A percentile compares a stretch with the other conserved stretches of the same genome.
Conservation (phyloP, 2,797 vertebrate species). For the Chelonia mydas region DNA sequence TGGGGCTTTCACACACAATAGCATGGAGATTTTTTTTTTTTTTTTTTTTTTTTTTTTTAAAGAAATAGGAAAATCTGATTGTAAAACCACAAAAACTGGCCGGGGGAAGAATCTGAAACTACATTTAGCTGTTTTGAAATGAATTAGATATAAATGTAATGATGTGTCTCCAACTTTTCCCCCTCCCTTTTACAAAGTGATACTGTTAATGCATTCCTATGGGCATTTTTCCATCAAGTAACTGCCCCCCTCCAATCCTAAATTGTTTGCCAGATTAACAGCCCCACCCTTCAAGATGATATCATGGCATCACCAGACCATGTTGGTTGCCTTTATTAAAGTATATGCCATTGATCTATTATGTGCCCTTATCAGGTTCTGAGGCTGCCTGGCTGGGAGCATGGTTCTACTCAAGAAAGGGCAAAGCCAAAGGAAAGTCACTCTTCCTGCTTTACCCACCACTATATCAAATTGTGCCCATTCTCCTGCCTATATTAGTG, state of each 20-base stretch:
- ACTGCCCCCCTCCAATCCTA: background rate
- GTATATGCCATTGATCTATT: background rate
- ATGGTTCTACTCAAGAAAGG: constrained; percentile 44
- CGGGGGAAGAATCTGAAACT: background rate
- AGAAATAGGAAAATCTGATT: background rate
- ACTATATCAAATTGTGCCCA: constrained; percentile 27
- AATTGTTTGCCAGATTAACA: background rate
- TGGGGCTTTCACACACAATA: background rate
- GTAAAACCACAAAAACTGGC: background rate
- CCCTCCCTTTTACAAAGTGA: background rate
- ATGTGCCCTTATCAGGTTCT: no score
- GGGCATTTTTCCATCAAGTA: background rate
- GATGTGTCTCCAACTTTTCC: background rate
- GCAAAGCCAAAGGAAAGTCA: constrained; percentile 6
- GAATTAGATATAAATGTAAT: background rate
- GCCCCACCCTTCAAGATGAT: background rate
- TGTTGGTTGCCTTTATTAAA: background rate
- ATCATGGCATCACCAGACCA: background rate
- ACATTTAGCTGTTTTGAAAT: background rate
- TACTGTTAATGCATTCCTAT: background rate
- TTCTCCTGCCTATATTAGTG: background rate
- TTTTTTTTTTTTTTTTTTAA: no score
- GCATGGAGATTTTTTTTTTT: background rate
- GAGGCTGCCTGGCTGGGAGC: background rate
- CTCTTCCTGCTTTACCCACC: background rate